These are phyloP conservation scores for Salvator merianae DNA, from an alignment of 2,113 vertebrate genomes.

Conservation along the genomic window DNA sequence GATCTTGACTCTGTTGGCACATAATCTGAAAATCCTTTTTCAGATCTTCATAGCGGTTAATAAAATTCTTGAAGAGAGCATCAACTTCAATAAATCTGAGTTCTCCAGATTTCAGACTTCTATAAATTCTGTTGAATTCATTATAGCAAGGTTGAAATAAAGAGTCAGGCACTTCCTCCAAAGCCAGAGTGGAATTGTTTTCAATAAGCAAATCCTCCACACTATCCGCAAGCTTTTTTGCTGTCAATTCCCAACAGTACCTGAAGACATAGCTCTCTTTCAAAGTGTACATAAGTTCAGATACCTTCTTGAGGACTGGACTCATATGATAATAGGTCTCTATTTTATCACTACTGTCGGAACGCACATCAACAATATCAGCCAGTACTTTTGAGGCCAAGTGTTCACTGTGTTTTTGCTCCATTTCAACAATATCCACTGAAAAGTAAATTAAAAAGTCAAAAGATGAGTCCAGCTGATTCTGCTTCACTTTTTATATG, in stretches of 20 bases:
- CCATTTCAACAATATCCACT: slow-evolving; percentile 78
- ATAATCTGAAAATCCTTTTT: slow-evolving; percentile 73
- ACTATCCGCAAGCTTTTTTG: not conserved
- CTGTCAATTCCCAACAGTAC: slow-evolving; percentile 78
- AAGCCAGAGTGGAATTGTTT: slow-evolving; percentile 5
- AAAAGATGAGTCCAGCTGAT: not conserved
- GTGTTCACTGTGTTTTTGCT: slow-evolving; percentile 56
- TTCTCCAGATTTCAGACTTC: slow-evolving; percentile 72
- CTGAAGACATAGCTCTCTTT: slow-evolving; percentile 82
- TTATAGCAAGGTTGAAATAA: slow-evolving; percentile 72
- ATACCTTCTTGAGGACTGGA: slow-evolving; percentile 66
- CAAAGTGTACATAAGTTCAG: slow-evolving; percentile 52
- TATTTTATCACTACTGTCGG: fast-evolving
- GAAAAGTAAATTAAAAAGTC: not conserved
- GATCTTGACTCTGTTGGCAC: slow-evolving; percentile 54
- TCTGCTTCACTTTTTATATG: not conserved
- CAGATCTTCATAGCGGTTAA: slow-evolving; percentile 73
- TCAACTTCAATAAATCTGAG: slow-evolving; percentile 81
- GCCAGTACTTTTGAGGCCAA: slow-evolving; percentile 64
- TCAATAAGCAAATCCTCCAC: not conserved
- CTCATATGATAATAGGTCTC: slow-evolving; percentile 77
- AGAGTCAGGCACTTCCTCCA: not conserved
- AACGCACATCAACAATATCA: slow-evolving; percentile 65
- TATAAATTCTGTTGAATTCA: slow-evolving; percentile 69
- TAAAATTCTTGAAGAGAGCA: slow-evolving; percentile 75